Conservation (phyloP, 2,797 vertebrate genomes). For the Lophius americanus region DNA sequence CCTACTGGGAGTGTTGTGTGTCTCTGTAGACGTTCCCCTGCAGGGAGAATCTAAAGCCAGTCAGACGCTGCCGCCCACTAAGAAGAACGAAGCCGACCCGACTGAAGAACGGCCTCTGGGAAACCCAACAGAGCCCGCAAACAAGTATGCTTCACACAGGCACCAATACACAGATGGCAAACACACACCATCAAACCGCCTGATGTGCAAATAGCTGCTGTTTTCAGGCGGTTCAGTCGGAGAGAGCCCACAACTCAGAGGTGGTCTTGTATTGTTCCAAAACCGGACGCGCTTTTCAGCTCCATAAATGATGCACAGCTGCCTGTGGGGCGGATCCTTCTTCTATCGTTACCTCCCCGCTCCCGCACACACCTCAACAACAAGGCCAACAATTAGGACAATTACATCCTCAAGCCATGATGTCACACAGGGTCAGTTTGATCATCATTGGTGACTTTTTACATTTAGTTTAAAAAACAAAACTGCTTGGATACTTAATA, state of each 20-base stretch:
- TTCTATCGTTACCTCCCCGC: constrained; percentile 30
- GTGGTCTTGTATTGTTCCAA: constrained; percentile 57
- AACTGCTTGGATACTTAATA: too few species aligned
- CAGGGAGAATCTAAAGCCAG: constrained; percentile 57
- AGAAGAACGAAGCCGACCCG: constrained; percentile 49
- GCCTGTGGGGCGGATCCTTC: constrained; percentile 51
- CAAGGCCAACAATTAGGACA: not conserved
- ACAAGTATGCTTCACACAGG: constrained; percentile 69
- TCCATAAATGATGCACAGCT: constrained; percentile 67
- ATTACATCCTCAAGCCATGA: too few species aligned
- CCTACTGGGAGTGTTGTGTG: constrained; percentile 34
- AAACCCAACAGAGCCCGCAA: constrained; percentile 34
- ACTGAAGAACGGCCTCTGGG: constrained; percentile 55
- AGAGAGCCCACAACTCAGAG: constrained; percentile 52
- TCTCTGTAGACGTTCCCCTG: constrained; percentile 50
- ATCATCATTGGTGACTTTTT: not conserved
- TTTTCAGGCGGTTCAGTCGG: constrained; percentile 25
- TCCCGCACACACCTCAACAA: not conserved
- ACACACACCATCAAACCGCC: constrained; percentile 17
- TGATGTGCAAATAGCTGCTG: constrained; percentile 38
- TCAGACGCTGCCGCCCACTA: constrained; percentile 58
- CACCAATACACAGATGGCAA: not conserved
- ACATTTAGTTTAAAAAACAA: not conserved
- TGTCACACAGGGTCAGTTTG: too few species aligned
- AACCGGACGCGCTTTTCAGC: constrained; percentile 22